Conservation (phyloP, 2,888 invertebrate species). For the Caenorhabditis parvicauda region DNA sequence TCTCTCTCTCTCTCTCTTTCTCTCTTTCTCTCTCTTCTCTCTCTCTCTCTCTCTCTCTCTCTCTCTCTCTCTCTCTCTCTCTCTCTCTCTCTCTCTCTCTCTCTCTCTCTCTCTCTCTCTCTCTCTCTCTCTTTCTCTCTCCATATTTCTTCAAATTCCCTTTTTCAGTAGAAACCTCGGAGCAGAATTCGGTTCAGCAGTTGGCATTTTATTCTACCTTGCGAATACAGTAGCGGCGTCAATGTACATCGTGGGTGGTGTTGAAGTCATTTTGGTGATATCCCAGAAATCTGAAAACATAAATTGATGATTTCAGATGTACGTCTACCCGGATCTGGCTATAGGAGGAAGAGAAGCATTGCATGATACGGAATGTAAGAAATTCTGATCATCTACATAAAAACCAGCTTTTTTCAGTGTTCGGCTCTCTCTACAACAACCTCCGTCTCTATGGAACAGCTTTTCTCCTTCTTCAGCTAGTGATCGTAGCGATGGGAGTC, state of each 20-base stretch:
- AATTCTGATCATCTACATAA: neutral
- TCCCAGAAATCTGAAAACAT: neutral
- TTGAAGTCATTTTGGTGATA: slow-evolving; percentile 60
- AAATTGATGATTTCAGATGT: slow-evolving; percentile 41
- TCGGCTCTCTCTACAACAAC: slow-evolving; percentile 82
- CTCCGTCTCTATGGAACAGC: slow-evolving; percentile 93
- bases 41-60: slow-evolving; percentile 5
- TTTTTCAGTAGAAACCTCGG: slow-evolving; percentile 71
- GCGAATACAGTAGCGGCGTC: slow-evolving; percentile 96
- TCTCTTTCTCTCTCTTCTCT: neutral
- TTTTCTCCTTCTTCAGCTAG: slow-evolving; percentile 83
- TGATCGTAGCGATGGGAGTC: slow-evolving; percentile 83
- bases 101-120: slow-evolving; percentile 7
- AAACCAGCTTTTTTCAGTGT: slow-evolving; percentile 14
- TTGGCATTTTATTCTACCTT: slow-evolving; percentile 96
- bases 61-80: slow-evolving; percentile 1
- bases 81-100: slow-evolving; percentile 4
- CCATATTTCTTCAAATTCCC: slow-evolving; percentile 67
- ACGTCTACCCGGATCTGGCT: slow-evolving; percentile 54
- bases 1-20: neutral
- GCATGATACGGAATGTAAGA: slow-evolving; percentile 43
- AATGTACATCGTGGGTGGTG: slow-evolving; percentile 91
- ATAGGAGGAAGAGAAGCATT: slow-evolving; percentile 57
- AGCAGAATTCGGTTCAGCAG: slow-evolving; percentile 97
- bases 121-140: too few relatives aligned